Evolutionary conservation across 2,113 vertebrate species (phyloP).

Genomic region (Corapipo altera): DNA sequence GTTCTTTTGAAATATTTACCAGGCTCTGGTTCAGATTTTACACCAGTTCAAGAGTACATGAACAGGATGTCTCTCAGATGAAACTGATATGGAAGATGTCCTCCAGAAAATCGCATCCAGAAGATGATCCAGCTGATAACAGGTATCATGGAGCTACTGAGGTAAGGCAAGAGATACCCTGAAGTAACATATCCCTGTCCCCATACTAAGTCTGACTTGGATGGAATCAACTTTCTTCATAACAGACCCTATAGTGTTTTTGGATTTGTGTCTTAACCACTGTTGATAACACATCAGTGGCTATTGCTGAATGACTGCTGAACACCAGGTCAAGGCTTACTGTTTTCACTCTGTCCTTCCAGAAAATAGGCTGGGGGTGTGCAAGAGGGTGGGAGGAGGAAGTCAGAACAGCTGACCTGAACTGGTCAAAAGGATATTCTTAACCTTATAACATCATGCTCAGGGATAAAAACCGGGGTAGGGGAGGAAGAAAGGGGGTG

Average conservation of each 20-base stretch:
- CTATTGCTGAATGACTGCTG: background rate
- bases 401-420: background rate
- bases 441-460: background rate
- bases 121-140: background rate
- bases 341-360: background rate
- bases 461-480: background rate
- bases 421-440: background rate
- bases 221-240: background rate
- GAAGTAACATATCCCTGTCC: background rate
- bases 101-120: background rate
- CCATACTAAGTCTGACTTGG: background rate
- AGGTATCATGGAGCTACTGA: background rate
- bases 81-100: background rate
- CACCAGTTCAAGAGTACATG: accelerated
- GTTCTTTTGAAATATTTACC: background rate
- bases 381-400: background rate
- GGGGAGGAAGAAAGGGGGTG: background rate
- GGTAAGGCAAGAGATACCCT: background rate
- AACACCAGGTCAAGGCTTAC: background rate
- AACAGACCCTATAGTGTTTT: background rate
- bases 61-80: accelerated
- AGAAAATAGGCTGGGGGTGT: background rate
- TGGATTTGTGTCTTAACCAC: background rate
- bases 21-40: background rate
- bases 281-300: background rate